These are phyloP conservation scores for Aspiorhynchus laticeps DNA, from an alignment of 2,113 vertebrate species.

Conservation along the genomic window DNA sequence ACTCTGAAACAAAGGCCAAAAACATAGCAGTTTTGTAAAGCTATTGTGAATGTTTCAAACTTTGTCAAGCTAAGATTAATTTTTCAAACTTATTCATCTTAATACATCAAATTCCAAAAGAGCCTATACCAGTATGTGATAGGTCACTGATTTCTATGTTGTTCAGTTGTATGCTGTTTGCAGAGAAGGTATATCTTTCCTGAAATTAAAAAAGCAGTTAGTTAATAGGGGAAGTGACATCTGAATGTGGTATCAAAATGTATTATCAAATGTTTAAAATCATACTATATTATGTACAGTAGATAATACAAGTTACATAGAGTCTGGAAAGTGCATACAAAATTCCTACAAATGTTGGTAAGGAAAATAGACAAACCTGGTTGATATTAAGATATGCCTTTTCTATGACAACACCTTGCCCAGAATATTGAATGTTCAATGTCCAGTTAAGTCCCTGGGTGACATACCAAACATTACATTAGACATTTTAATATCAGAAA, in stretches of 20 bases:
- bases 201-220: constrained; percentile 47
- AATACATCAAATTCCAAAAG: background rate
- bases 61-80: background rate
- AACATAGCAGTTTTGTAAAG: background rate
- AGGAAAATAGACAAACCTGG: constrained; percentile 62
- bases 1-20: constrained; percentile 57
- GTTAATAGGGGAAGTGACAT: background rate
- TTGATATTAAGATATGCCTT: constrained; percentile 54
- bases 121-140: constrained; percentile 69
- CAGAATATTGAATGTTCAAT: constrained; percentile 57
- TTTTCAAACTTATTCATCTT: background rate
- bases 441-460: constrained; percentile 66
- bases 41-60: background rate
- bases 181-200: constrained; percentile 67
- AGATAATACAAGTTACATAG: background rate
- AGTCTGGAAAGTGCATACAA: background rate
- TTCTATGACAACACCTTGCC: constrained; percentile 37
- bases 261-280: background rate
- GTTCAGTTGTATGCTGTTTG: constrained; percentile 56
- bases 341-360: background rate
- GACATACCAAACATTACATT: background rate
- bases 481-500: background rate
- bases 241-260: background rate
- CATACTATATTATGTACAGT: background rate
- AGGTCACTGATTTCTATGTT: constrained; percentile 62